These are phyloP conservation scores for Calyptommatus sinebrachiatus DNA, from an alignment of 2,113 vertebrate genomes.

Conservation along the genomic window DNA sequence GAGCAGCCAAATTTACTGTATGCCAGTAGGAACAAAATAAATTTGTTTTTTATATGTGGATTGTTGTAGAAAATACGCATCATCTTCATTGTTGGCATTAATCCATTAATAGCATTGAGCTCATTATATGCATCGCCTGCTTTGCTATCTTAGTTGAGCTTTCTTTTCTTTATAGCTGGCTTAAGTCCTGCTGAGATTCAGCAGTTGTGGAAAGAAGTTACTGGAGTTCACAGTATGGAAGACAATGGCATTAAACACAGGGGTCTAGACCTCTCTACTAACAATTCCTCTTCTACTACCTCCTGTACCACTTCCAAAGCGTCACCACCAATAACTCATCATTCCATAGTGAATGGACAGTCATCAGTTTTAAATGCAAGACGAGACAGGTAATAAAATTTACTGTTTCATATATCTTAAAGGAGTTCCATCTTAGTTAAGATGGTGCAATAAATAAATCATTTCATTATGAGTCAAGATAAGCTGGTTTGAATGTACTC, in stretches of 20 bases:
- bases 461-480: conserved; percentile 16
- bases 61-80: conserved; percentile 53
- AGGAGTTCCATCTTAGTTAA: conserved; percentile 4
- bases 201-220: conserved; percentile 99
- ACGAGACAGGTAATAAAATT: conserved; percentile 85
- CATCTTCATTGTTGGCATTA: conserved; percentile 65
- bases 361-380: conserved; percentile 92
- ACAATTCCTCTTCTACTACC: conserved; percentile 96
- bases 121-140: conserved; percentile 59
- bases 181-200: conserved; percentile 98
- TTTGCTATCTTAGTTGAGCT: conserved; percentile 66
- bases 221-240: conserved; percentile 87
- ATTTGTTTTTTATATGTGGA: conserved; percentile 56
- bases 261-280: conserved; percentile 96
- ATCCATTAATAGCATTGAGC: conserved; percentile 60
- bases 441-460: conserved; percentile 1
- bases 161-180: conserved; percentile 82
- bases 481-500: conserved; percentile 16
- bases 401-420: conserved; percentile 38
- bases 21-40: conserved; percentile 42
- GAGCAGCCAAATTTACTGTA: conserved; percentile 39
- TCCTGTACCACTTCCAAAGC: conserved; percentile 97
- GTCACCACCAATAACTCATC: conserved; percentile 96
- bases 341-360: conserved; percentile 97
- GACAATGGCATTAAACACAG: conserved; percentile 88